Base-by-base conservation (phyloP, 2,888 invertebrate species). In the Oxyteleia sp. region DNA sequence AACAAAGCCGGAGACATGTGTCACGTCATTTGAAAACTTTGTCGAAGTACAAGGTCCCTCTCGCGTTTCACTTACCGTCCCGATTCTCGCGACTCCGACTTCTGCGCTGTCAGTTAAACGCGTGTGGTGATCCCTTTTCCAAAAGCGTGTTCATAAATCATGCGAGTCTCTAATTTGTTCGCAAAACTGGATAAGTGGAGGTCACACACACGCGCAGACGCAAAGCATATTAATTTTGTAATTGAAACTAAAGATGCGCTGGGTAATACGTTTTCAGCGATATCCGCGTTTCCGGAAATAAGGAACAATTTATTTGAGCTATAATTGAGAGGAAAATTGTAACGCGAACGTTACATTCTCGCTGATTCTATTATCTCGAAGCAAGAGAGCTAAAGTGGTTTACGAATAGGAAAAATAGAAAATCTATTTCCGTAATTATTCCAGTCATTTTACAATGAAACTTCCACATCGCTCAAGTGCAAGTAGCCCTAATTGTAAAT, bases 211-310 rank as follows among this genome's bases (percentile, higher is more conserved):
- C 35, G 20, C 64, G 45, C 47, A 51, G 32, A 68, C 51, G 29
- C 41, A 59, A 51, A 68, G 51, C 51, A 61, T 43, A 68, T 76
- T 68, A 76, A 76, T 68, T 76, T 76, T 68, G 59, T 68, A 76
- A 68, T 61, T 76, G 49, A 43, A 68, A 51, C 43, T 29, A 68
- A 76, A 76, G 76, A 59, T 66, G 57, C 61, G 51, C 11, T 53
- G 20, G 53, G 43, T 53, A 61, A 63, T 66, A 66, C 49, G 32
- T 75, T 55, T 47, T 15, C 64, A 15, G 29, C 13, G 35, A 35
- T 57, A 64, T 63, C n/a, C 16, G 15, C n/a, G n/a, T 55, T 47
- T 20, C 35, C 55, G 15, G 11, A 16, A 45, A 23, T 11, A 47
- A 32, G 32, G 53, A 26, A 35, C 43, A 43, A 32, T 64, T 75